Evolutionary conservation across 2,113 vertebrate genomes (phyloP), one percentile per base, ranked within the genome.

Genomic region (Coreoperca whiteheadi): DNA sequence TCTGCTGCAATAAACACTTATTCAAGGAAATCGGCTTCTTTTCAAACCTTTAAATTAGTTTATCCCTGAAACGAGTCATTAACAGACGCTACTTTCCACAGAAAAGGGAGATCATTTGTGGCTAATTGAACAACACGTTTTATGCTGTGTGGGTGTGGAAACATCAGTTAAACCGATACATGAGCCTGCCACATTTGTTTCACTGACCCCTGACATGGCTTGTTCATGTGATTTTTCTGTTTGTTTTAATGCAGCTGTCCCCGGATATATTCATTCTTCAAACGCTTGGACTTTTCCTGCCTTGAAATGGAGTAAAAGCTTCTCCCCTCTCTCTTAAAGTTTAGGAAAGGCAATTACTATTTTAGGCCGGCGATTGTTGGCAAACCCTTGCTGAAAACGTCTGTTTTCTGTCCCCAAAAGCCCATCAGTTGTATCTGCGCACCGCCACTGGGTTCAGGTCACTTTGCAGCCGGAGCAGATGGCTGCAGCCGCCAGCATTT

Each of bases 391-490:
- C 11, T n/a, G 10, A n/a, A 14, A 43, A 16, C 18, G 8, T n/a
- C 7, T 56, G 34, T 43, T 41, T 65, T 64, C 46, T 65, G 48
- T 11, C 48, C 28, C 48, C 21, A 51, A 60, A 51, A 60, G 43
- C 54, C 10, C 23, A 4, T 50, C 43, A 14, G 16, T 60, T 28
- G 28, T 59, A 34, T 56, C n/a, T 37, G 39, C 34, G 64, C 48
- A 28, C 39, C 48, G 53, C 51, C 51, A 16, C 51, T 54, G 18
- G 37, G 75, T 57, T 60, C 53, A 69, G 60, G 69, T 81, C 79
- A 74, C 21, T 37, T 23, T 74, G 70, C 41, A 59, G 71, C 69
- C 8, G 9, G 60, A 65, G 50, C 79, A 74, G 71, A 82, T 68
- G 53, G 71, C 41, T 68, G 61, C 50, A 56, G 10, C 43, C 74